These are phyloP conservation scores for Leptopilina syphax DNA, from an alignment of 2,888 invertebrate species.

Conservation along the genomic window DNA sequence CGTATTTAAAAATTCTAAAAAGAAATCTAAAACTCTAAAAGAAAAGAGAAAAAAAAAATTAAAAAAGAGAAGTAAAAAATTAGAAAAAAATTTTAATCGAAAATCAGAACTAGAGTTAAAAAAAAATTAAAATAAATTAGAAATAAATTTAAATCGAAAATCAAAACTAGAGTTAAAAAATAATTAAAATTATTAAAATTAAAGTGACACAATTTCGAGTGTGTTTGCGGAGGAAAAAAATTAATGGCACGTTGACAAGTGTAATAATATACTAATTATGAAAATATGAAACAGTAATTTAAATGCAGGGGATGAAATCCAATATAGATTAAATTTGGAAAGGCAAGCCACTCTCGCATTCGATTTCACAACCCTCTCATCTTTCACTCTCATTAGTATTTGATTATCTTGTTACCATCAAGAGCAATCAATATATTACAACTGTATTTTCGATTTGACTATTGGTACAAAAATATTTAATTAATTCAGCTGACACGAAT, in stretches of 20 bases:
- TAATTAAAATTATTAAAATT: not conserved
- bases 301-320: slow-evolving; percentile 6
- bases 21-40: too few species aligned
- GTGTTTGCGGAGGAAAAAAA: not conserved
- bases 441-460: slow-evolving; percentile 1
- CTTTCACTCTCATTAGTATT: slow-evolving; percentile 17
- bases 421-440: slow-evolving; percentile 12
- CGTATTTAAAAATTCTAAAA: too few species aligned
- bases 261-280: slow-evolving; percentile 3
- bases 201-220: not conserved
- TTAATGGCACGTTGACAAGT: not conserved
- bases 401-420: slow-evolving; percentile 20
- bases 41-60: too few species aligned
- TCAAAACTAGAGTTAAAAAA: not conserved
- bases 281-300: slow-evolving; percentile 7
- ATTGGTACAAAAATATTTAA: not conserved
- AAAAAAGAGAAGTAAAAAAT: not conserved
- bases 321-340: slow-evolving; percentile 17
- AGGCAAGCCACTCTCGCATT: slow-evolving; percentile 12
- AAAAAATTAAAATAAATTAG: too few species aligned
- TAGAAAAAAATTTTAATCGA: too few species aligned
- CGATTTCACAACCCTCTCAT: slow-evolving; percentile 15
- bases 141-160: not conserved
- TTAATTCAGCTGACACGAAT: not conserved
- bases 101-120: too few species aligned